These are phyloP conservation scores for Alces alces DNA, from an alignment of 2,113 vertebrate species.

Conservation along the genomic window DNA sequence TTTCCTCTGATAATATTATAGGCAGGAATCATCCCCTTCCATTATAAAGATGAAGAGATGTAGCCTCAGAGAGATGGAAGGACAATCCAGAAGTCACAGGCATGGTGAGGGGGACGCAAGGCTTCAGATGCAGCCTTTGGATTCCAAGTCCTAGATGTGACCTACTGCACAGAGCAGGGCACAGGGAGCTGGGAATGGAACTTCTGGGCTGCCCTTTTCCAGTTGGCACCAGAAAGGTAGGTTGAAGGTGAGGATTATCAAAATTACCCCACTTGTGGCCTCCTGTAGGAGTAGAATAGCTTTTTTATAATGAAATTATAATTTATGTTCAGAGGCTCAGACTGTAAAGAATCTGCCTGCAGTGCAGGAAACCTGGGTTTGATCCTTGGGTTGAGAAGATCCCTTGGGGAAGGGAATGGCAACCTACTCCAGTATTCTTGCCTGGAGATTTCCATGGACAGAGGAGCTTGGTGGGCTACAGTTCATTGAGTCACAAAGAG, in stretches of 20 bases:
- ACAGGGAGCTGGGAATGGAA: not conserved
- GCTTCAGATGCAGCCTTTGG: not conserved
- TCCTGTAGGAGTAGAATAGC: not conserved
- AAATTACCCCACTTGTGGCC: not conserved
- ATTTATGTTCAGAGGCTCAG: not conserved
- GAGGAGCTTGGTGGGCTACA: not conserved
- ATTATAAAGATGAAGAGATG: not conserved
- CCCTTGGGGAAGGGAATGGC: not conserved
- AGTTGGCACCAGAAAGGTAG: not conserved
- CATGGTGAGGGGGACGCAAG: not conserved
- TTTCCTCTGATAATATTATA: conserved; percentile 4
- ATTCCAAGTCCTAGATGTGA: not conserved
- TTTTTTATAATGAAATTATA: not conserved
- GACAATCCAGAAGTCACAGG: not conserved
- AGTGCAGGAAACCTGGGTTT: not conserved
- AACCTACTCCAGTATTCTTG: not conserved
- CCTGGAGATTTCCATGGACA: not conserved
- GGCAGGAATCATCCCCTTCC: not conserved
- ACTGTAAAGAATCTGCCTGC: not conserved
- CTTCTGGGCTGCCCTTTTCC: not conserved
- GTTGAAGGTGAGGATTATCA: not conserved
- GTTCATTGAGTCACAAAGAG: not conserved
- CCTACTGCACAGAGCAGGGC: not conserved
- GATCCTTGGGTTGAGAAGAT: not conserved
- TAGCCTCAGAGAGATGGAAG: not conserved